Percentiles rank a stretch among this genome's conserved stretches.
These are phyloP conservation scores for Eidolon helvum DNA, from an alignment of 2,113 vertebrate species.

Conservation along the genomic window DNA sequence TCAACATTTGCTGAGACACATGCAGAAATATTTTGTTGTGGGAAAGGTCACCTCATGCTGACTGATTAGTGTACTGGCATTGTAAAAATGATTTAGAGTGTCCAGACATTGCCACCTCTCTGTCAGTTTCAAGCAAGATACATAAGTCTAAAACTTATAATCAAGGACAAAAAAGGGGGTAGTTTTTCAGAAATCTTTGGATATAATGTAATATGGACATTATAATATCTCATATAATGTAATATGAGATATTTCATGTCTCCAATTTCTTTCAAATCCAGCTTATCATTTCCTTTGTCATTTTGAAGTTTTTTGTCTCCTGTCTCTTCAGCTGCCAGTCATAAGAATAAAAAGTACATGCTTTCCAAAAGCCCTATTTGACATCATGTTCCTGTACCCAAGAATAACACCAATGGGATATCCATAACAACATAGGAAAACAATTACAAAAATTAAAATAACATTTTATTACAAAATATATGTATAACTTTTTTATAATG, in stretches of 20 bases:
- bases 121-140: not conserved
- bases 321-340: constrained; percentile 1
- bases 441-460: not conserved
- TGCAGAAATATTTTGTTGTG: constrained; percentile 48
- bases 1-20: constrained; percentile 76
- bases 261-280: not conserved
- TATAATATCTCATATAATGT: not conserved
- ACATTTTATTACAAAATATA: not conserved
- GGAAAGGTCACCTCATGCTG: constrained; percentile 76
- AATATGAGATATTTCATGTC: not conserved
- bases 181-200: not conserved
- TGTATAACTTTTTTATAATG: not conserved
- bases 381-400: not conserved
- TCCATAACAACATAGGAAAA: not conserved
- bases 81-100: constrained; percentile 32
- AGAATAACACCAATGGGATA: not conserved
- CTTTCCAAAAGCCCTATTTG: not conserved
- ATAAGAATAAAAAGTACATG: not conserved
- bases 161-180: not conserved
- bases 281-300: not conserved
- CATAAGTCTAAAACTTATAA: not conserved
- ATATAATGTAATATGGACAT: not conserved
- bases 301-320: constrained; percentile 29
- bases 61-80: constrained; percentile 54
- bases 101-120: not conserved